Conservation (phyloP, 2,113 vertebrate species). For the Siphamia tubifer region DNA sequence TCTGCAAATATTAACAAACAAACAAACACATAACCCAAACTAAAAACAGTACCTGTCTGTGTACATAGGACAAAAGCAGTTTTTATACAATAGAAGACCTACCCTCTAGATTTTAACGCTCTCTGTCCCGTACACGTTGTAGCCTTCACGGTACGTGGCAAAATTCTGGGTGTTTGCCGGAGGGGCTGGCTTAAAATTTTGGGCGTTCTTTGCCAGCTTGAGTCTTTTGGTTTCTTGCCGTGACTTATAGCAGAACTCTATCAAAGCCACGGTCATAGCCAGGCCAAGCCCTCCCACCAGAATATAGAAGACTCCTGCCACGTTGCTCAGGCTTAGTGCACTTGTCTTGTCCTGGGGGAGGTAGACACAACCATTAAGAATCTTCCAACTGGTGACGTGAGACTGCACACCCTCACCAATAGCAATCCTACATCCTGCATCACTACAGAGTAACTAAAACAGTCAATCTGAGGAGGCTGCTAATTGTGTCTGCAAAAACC, state of each 20-base stretch:
- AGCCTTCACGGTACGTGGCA: slow-evolving; percentile 98
- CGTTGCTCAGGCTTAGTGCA: slow-evolving; percentile 98
- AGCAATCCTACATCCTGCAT: slow-evolving; percentile 44
- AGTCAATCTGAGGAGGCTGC: slow-evolving; percentile 24
- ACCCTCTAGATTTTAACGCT: slow-evolving; percentile 97
- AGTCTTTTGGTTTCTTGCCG: slow-evolving; percentile 96
- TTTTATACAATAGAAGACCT: slow-evolving; percentile 23
- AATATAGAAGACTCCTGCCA: slow-evolving; percentile 99
- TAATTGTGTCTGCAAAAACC: slow-evolving; percentile 36
- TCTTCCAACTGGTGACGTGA: slow-evolving; percentile 19
- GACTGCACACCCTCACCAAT: slow-evolving; percentile 13
- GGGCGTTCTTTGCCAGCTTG: slow-evolving; percentile 94
- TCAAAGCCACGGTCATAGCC: slow-evolving; percentile 98
- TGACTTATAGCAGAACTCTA: slow-evolving; percentile 99
- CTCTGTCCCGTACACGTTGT: slow-evolving; percentile 99
- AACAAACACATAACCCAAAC: too few relatives aligned
- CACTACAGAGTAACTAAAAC: slow-evolving; percentile 24
- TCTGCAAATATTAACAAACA: too few relatives aligned
- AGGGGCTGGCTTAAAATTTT: slow-evolving; percentile 96
- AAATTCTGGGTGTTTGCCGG: slow-evolving; percentile 94
- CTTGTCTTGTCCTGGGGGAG: slow-evolving; percentile 99
- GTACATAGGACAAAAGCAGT: too few relatives aligned
- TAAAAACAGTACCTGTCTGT: too few relatives aligned
- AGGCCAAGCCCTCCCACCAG: slow-evolving; percentile 97
- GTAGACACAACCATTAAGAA: slow-evolving; percentile 78